Conservation (phyloP, 2,888 invertebrate species). For the Allygus modestus region DNA sequence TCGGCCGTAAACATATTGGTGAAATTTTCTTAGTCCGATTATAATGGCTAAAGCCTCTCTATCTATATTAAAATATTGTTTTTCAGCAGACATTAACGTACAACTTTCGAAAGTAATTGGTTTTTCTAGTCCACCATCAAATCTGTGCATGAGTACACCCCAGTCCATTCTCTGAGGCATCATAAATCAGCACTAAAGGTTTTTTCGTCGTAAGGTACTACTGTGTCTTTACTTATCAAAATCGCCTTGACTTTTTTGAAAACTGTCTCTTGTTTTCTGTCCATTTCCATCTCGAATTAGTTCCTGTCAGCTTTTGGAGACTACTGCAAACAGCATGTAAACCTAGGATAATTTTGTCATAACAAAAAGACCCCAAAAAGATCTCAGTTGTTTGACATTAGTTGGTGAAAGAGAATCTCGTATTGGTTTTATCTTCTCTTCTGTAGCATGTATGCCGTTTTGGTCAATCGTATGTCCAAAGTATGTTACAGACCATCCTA, state of each 20-base stretch:
- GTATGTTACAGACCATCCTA: slow-evolving; percentile 17
- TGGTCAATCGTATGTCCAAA: slow-evolving; percentile 40
- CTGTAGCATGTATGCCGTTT: slow-evolving; percentile 13
- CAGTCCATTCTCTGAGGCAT: slow-evolving; percentile 25
- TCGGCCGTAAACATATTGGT: slow-evolving; percentile 33
- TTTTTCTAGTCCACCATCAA: background rate
- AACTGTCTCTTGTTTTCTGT: background rate
- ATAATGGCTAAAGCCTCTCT: slow-evolving; percentile 35
- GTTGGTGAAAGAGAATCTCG: background rate
- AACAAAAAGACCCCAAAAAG: no score
- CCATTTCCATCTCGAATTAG: slow-evolving; percentile 39
- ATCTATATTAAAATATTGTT: slow-evolving; percentile 8
- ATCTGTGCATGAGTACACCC: slow-evolving; percentile 27
- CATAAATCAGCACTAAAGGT: background rate
- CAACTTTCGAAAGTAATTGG: slow-evolving; percentile 11
- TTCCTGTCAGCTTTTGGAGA: background rate
- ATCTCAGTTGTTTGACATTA: no score
- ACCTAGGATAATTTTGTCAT: slow-evolving; percentile 12
- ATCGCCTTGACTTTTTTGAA: background rate
- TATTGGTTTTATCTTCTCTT: slow-evolving; percentile 20
- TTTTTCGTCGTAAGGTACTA: slow-evolving; percentile 15
- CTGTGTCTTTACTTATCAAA: background rate
- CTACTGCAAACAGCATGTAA: background rate
- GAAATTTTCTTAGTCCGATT: slow-evolving; percentile 24
- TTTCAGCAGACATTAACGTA: slow-evolving; percentile 16